phyloP scores from a whole-genome alignment of 2,797 vertebrate genomes.

The Anniella stebbinsi region DNA sequence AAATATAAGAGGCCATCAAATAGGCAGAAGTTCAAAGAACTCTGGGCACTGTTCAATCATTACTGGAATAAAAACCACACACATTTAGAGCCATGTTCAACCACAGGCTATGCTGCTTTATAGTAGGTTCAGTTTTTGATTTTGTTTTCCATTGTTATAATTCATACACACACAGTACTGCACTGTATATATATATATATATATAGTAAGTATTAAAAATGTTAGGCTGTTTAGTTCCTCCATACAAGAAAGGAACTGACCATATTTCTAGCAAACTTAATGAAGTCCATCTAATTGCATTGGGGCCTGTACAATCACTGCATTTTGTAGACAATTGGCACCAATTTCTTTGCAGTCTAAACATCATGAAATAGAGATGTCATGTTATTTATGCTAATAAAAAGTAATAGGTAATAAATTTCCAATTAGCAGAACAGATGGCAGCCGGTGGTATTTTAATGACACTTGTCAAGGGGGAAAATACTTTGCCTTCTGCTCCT shows the following conservation, averaged over 20 bases:
- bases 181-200: neutral
- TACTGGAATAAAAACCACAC: neutral
- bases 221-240: neutral
- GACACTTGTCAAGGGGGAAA: conserved; percentile 55
- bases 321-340: conserved; percentile 74
- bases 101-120: neutral
- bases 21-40: neutral
- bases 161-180: neutral
- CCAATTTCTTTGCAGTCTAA: conserved; percentile 77
- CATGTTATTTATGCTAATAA: conserved; percentile 81
- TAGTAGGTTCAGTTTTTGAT: neutral
- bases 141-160: neutral
- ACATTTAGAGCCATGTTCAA: neutral
- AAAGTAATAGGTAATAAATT: conserved; percentile 77
- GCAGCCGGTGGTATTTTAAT: conserved; percentile 71
- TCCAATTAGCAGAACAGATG: conserved; percentile 75
- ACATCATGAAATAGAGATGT: conserved; percentile 76
- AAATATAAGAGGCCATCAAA: neutral
- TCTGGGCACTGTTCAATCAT: neutral
- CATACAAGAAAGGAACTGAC: conserved; percentile 47
- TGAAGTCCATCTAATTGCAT: conserved; percentile 75
- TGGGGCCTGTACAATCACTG: conserved; percentile 70
- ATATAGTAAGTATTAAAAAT: neutral
- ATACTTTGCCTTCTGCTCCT: neutral
- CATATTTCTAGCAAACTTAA: conserved; percentile 64